Conservation (phyloP, 2,797 vertebrate genomes). For the Hemibagrus guttatus region DNA sequence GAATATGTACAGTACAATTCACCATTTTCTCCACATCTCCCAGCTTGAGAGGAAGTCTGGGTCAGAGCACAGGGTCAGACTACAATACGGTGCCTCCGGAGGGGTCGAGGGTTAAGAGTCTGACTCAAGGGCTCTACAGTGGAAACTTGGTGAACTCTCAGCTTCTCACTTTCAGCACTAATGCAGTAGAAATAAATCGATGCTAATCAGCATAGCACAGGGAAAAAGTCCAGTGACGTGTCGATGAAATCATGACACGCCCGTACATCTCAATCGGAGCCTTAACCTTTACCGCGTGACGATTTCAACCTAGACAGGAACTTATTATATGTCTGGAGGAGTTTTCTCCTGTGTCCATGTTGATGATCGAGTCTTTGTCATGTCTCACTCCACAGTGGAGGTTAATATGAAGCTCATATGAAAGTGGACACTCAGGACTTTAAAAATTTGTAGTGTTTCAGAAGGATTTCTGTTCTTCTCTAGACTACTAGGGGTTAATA, state of each 20-base stretch:
- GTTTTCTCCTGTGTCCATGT: too few species aligned
- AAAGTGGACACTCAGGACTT: too few species aligned
- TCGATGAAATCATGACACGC: background rate
- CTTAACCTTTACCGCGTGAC: background rate
- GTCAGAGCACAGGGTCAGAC: background rate
- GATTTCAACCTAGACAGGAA: background rate
- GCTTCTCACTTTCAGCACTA: background rate
- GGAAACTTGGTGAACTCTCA: background rate
- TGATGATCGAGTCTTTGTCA: too few species aligned
- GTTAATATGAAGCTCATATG: too few species aligned
- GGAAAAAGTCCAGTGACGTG: background rate
- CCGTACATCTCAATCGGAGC: background rate
- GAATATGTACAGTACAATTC: background rate
- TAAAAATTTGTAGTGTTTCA: too few species aligned
- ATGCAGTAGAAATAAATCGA: background rate
- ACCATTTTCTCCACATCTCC: background rate
- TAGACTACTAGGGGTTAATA: too few species aligned
- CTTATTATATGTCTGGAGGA: too few species aligned
- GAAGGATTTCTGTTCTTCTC: too few species aligned
- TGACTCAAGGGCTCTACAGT: background rate
- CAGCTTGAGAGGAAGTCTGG: background rate
- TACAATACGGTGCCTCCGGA: background rate
- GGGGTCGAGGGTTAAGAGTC: constrained; percentile 3
- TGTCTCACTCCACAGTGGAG: too few species aligned
- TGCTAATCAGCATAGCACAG: background rate